Base-by-base conservation (phyloP, 2,797 vertebrate genomes). In the Picus viridis region DNA sequence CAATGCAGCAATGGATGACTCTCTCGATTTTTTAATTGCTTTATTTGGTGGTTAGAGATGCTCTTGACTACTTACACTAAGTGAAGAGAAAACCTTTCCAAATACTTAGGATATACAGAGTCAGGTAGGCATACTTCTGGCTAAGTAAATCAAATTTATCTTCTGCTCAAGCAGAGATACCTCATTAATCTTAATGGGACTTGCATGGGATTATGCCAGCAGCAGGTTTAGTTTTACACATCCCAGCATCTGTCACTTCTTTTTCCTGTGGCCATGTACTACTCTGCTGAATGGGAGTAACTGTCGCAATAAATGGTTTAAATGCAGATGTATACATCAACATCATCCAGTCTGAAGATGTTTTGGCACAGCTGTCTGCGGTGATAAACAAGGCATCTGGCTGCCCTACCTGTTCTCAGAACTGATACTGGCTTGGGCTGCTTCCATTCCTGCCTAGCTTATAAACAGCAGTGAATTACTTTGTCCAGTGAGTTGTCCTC, bases 141-240 rank as follows among this genome's bases (percentile, higher is more conserved):
- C 68, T 90, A 68, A 87, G 62, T 80, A 87, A 94, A 27, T 83
- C 20, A 58, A 80, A 75, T 89, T 80, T 77, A 88, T 92, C 92
- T 92, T 93, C 82, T 84, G 41, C 58, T 90, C 36, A 65, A 83
- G 82, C 86, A 92, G 82, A 89, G 95, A 80, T 80, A 77, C 65
- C 36, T 92, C 90, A 77, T 95, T 94, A 92, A 94, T 93, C 94
- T 94, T 92, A 87, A 92, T 87, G 69, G 65, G n/a, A 69, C 36
- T 67, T 3, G 0, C 29, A 69, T 4, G 27, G 65, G 65, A 82
- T 94, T 88, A 65, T 91, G 80, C 74, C 88, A 92, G 71, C 79
- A 92, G 64, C 71, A 79, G 76, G 61, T 93, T 94, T 71, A 39
- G 36, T 36, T 88, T 90, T 75, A 78, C 77, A 83, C 64, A 51